Evolutionary conservation across 2,113 vertebrate genomes (phyloP).

Genomic region (Vimba vimba): DNA sequence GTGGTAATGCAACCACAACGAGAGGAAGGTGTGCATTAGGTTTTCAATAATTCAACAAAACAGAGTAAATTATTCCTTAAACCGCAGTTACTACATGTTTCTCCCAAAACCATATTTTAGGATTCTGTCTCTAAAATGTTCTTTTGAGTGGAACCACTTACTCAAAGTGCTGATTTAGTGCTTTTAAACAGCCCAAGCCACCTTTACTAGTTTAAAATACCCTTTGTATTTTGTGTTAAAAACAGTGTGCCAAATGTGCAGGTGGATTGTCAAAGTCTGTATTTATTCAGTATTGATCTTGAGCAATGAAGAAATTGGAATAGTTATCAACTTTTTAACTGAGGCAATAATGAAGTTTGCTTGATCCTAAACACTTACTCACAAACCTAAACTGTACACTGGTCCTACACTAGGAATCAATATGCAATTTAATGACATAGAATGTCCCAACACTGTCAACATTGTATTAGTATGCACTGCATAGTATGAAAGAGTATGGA

Average conservation of each 20-base stretch:
- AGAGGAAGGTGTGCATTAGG: slow-evolving; percentile 5
- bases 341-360: background rate
- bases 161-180: background rate
- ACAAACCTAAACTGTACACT: background rate
- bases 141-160: background rate
- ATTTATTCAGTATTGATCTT: background rate
- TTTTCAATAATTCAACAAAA: slow-evolving; percentile 27
- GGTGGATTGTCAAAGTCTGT: background rate
- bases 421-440: background rate
- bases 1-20: slow-evolving; percentile 7
- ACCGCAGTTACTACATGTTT: background rate
- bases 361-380: background rate
- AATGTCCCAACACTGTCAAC: background rate
- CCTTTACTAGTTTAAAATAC: background rate
- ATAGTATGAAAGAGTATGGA: background rate
- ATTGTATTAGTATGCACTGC: background rate
- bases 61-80: slow-evolving; percentile 24
- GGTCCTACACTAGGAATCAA: background rate
- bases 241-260: background rate
- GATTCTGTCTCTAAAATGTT: background rate
- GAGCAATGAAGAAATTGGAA: background rate
- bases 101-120: background rate
- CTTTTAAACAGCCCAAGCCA: background rate
- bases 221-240: background rate
- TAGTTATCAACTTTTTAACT: background rate